Conservation (phyloP, 2,888 invertebrate species). For the Diogma glabrata region DNA sequence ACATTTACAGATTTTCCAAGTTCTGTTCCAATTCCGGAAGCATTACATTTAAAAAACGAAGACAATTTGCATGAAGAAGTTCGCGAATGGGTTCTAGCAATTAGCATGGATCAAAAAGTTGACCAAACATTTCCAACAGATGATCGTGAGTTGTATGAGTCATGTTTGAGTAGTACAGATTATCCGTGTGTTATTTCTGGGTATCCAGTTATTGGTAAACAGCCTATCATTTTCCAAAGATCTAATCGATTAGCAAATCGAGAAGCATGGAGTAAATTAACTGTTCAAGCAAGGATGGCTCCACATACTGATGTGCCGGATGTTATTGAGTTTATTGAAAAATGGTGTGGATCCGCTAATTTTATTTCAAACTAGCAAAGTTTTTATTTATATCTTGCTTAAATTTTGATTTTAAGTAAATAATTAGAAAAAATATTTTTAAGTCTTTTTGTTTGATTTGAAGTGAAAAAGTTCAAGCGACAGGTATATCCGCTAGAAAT, state of each 20-base stretch:
- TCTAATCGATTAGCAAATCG: slow-evolving; percentile 61
- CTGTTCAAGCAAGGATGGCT: slow-evolving; percentile 67
- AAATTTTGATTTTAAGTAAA: too few species aligned
- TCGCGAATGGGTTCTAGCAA: slow-evolving; percentile 92
- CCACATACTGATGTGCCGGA: slow-evolving; percentile 59
- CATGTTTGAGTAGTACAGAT: slow-evolving; percentile 51
- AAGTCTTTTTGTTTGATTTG: too few species aligned
- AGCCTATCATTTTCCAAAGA: slow-evolving; percentile 39
- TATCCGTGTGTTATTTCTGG: slow-evolving; percentile 82
- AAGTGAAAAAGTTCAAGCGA: too few species aligned
- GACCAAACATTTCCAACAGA: slow-evolving; percentile 84
- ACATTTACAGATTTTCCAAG: slow-evolving; percentile 86
- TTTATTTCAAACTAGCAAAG: slow-evolving; percentile 35
- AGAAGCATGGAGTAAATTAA: slow-evolving; percentile 87
- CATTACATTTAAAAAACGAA: slow-evolving; percentile 48
- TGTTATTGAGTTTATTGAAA: slow-evolving; percentile 63
- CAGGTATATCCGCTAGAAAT: too few species aligned
- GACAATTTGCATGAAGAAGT: slow-evolving; percentile 69
- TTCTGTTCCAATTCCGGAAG: slow-evolving; percentile 70
- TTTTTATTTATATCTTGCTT: too few species aligned
- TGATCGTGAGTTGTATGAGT: slow-evolving; percentile 70
- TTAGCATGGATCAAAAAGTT: slow-evolving; percentile 91
- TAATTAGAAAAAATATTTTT: too few species aligned
- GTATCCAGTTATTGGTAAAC: slow-evolving; percentile 58
- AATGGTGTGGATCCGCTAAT: slow-evolving; percentile 74